These are phyloP conservation scores for Diogma glabrata DNA, from an alignment of 2,888 invertebrate species.

Conservation along the genomic window DNA sequence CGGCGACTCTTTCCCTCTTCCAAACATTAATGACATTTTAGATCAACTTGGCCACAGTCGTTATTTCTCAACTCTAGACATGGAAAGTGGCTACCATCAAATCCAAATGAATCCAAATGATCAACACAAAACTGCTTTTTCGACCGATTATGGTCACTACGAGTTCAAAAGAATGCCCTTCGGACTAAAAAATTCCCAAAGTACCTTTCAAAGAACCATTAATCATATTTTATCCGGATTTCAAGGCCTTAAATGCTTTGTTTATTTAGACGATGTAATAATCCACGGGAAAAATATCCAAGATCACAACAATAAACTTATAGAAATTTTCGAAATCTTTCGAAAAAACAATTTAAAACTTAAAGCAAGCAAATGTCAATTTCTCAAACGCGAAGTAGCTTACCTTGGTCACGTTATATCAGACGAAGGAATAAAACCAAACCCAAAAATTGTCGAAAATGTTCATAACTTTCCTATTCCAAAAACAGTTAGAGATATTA, in stretches of 20 bases:
- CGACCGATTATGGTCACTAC: neutral
- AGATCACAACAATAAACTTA: neutral
- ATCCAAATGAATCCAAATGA: neutral
- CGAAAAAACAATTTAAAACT: too few species aligned
- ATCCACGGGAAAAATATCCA: neutral
- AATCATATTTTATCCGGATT: neutral
- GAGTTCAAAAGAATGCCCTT: neutral
- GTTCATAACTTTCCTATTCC: slow-evolving; percentile 4
- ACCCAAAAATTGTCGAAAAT: neutral
- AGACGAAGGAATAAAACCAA: neutral
- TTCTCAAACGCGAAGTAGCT: neutral
- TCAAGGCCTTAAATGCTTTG: neutral
- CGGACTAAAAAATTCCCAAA: neutral
- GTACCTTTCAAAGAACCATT: neutral
- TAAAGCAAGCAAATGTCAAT: too few species aligned
- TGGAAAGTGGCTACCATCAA: neutral
- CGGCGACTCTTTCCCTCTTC: too few species aligned
- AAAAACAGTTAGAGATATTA: neutral
- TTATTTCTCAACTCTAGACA: neutral
- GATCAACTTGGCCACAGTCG: neutral
- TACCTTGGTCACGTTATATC: neutral
- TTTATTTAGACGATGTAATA: neutral
- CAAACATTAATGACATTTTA: neutral
- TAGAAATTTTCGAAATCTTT: neutral
- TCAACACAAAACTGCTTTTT: neutral